Percentiles rank a stretch among this genome's conserved stretches.
phyloP scores from a whole-genome alignment of 1,140 invertebrate genomes.

The Calephelis virginiensis region DNA sequence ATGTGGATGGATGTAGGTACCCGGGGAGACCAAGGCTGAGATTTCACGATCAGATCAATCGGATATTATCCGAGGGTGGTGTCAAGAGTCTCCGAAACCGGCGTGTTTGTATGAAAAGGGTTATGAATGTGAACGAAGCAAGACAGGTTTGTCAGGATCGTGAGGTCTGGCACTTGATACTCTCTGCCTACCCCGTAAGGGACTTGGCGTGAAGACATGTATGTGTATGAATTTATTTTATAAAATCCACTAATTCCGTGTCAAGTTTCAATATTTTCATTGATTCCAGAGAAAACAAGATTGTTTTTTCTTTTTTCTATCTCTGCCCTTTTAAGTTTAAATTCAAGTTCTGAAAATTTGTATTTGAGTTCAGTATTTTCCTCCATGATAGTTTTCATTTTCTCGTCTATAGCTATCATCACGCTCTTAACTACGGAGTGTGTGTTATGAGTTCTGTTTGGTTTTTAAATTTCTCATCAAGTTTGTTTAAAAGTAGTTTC shows the following conservation, averaged over 20 bases:
- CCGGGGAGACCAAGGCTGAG: too few species aligned
- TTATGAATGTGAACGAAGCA: too few species aligned
- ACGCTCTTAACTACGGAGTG: slow-evolving; percentile 32
- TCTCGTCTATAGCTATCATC: slow-evolving; percentile 32
- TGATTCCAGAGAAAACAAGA: slow-evolving; percentile 35
- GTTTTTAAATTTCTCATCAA: slow-evolving; percentile 32
- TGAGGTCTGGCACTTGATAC: too few species aligned
- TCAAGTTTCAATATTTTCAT: slow-evolving; percentile 31
- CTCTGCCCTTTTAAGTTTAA: slow-evolving; percentile 28
- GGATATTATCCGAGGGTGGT: too few species aligned
- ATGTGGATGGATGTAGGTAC: too few species aligned
- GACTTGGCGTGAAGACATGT: too few species aligned
- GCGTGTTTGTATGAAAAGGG: too few species aligned
- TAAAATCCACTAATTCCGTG: slow-evolving; percentile 32
- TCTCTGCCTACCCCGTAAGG: too few species aligned
- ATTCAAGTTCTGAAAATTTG: slow-evolving; percentile 31
- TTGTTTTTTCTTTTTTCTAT: slow-evolving; percentile 40
- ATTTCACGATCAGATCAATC: too few species aligned
- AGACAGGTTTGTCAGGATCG: too few species aligned
- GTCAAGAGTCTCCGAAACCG: too few species aligned
- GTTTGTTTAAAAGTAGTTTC: slow-evolving; percentile 30
- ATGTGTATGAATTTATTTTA: too few species aligned
- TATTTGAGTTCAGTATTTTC: slow-evolving; percentile 37
- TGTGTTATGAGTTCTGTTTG: slow-evolving; percentile 31
- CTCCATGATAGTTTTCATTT: slow-evolving; percentile 30